Evolutionary conservation across 1,140 invertebrate genomes (phyloP), one percentile per base, ranked within the genome.

Genomic region (Diuraphis noxia): DNA sequence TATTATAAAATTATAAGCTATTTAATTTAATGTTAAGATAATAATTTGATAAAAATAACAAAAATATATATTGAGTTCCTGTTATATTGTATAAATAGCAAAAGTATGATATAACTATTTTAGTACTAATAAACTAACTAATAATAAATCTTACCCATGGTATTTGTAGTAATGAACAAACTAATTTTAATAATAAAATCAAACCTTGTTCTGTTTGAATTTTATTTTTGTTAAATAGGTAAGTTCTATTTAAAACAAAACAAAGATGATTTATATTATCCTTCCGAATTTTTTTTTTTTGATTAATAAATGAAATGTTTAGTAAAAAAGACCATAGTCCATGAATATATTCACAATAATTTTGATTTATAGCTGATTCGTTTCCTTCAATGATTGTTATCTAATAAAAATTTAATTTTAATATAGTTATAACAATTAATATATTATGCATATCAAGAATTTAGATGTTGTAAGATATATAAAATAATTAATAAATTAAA

Each of bases 61-160:
- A 3, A n/a, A 63, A 63, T 6, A 63, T 2, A 63, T 17, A 17
- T 49, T n/a, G 10, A 4, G 10, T 63, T n/a, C 1, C 4, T 0
- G 13, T 52, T 38, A 49, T 2, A 52, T 52, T 87, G 19, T 34
- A 49, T 49, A 9, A 52, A 36, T 52, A 46, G 7, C 10, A 19
- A 19, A n/a, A 19, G 41, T 8, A 85, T 19, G 34, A 46, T 17
- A 21, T 4, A 36, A 85, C 30, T 34, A 41, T 46, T 86, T 46
- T n/a, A 17, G 30, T 17, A 41, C 19, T 86, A 86, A 19, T 86
- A 46, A 43, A 79, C 5, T 36, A 23, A 23, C n/a, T 34, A 52
- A 30, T 21, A 36, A 87, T 23, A 52, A 87, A 87, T 49, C 88
- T 90, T 90, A 90, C 88, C 88, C 88, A 90, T 1, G 34, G 30